Evolutionary conservation across 53 echinoderm and acorn worm species (phyloP).

Genomic region (Paracentrotus lividus): DNA sequence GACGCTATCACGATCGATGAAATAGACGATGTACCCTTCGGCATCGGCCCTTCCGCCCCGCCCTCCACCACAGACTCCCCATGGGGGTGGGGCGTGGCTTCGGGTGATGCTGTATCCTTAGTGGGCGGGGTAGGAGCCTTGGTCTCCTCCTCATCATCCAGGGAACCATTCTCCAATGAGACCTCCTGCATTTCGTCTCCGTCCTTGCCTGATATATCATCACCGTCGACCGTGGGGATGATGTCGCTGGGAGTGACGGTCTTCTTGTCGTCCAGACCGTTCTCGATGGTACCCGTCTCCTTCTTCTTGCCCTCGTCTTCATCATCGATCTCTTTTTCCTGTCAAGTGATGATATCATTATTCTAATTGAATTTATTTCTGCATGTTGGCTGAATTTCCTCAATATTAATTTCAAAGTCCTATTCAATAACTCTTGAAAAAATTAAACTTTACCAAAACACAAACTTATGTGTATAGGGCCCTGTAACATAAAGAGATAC

Average conservation of each 20-base stretch:
- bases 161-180: constrained; percentile 64
- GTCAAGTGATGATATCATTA: not conserved
- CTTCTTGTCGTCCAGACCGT: constrained; percentile 57
- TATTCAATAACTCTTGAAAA: too few species aligned
- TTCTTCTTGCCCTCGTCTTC: constrained; percentile 50
- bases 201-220: constrained; percentile 45
- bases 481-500: too few species aligned
- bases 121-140: constrained; percentile 62
- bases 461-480: too few species aligned
- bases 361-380: too few species aligned
- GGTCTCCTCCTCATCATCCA: constrained; percentile 61
- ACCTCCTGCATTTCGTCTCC: constrained; percentile 62
- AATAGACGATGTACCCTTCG: constrained; percentile 88
- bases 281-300: constrained; percentile 41
- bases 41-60: constrained; percentile 58
- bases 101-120: constrained; percentile 63
- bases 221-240: constrained; percentile 48
- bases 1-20: constrained; percentile 89
- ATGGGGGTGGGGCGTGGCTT: not conserved
- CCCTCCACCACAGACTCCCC: constrained; percentile 73
- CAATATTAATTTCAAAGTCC: too few species aligned
- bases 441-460: too few species aligned
- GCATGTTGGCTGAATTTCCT: too few species aligned
- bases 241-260: constrained; percentile 29
- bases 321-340: constrained; percentile 63